Conservation (phyloP, 2,888 invertebrate species). For the Drosophila setosimentum region DNA sequence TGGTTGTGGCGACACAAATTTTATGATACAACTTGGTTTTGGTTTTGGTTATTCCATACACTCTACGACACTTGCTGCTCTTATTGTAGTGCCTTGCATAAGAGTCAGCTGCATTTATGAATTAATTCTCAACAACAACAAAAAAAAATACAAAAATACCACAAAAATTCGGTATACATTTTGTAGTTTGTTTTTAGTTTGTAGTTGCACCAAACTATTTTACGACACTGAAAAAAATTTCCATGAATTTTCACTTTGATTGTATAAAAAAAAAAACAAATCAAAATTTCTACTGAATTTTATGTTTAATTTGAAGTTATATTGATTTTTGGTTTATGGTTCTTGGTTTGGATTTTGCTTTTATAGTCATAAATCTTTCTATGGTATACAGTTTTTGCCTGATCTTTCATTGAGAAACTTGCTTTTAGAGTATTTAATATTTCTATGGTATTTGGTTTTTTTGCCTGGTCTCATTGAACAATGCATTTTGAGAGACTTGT, state of each 20-base stretch:
- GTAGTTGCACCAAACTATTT: conserved; percentile 1
- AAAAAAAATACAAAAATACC: not conserved
- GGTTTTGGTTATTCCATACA: conserved; percentile 42
- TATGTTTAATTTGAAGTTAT: not conserved
- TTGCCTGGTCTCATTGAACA: not conserved
- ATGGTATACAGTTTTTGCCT: conserved; percentile 20
- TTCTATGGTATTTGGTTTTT: not conserved
- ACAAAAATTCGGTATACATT: not conserved
- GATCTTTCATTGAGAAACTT: conserved; percentile 4
- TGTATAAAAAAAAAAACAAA: not conserved
- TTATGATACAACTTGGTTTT: conserved; percentile 42
- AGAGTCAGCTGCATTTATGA: not conserved
- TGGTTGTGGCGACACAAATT: conserved; percentile 59
- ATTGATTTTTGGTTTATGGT: conserved; percentile 29
- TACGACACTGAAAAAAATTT: conserved; percentile 4
- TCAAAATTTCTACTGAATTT: not conserved
- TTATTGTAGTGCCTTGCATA: not conserved
- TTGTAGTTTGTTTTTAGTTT: conserved; percentile 24
- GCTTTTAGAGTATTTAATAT: conserved; percentile 4
- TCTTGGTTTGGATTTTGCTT: conserved; percentile 36
- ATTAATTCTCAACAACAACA: not conserved
- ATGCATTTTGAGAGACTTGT: not conserved
- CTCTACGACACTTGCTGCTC: not conserved
- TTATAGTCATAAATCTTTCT: conserved; percentile 12
- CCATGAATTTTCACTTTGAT: not conserved